phyloP scores from a whole-genome alignment of 2,888 invertebrate genomes.

The Oscheius myriophilus region DNA sequence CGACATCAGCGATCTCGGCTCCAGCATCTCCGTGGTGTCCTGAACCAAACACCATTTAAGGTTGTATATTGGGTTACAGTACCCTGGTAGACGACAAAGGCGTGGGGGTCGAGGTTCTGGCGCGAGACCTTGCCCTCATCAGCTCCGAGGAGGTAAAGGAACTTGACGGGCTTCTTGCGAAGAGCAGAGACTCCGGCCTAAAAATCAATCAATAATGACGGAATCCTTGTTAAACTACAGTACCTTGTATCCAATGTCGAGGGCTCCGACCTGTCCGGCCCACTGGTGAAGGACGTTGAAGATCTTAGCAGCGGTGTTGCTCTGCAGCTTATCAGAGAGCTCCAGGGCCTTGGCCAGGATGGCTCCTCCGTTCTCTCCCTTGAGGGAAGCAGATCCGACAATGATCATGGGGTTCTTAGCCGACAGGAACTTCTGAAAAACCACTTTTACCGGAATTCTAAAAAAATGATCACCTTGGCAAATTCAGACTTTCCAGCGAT shows the following conservation, averaged over 20 bases:
- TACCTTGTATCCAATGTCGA: constrained; percentile 86
- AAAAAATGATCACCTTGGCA: constrained; percentile 48
- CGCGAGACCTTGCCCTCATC: constrained; percentile 84
- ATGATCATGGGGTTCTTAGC: constrained; percentile 91
- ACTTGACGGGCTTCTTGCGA: constrained; percentile 73
- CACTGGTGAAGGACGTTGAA: constrained; percentile 93
- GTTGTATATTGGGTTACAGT: background rate
- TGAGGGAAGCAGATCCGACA: constrained; percentile 86
- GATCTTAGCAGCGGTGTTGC: constrained; percentile 74
- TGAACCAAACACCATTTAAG: constrained; percentile 70
- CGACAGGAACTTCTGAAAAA: constrained; percentile 42
- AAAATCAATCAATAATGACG: background rate
- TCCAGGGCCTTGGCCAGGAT: constrained; percentile 73
- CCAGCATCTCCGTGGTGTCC: constrained; percentile 96
- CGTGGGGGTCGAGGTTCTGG: constrained; percentile 82
- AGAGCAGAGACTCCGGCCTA: constrained; percentile 44
- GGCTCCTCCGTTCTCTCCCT: constrained; percentile 80
- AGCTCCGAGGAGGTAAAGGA: constrained; percentile 91
- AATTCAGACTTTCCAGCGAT: constrained; percentile 78
- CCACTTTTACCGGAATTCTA: background rate
- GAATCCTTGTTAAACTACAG: background rate
- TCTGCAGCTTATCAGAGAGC: constrained; percentile 21
- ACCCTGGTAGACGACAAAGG: constrained; percentile 84
- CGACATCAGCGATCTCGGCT: constrained; percentile 88
- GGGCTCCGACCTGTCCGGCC: constrained; percentile 85